Evolutionary conservation across 1,140 invertebrate species (phyloP).

Genomic region (Drosophila cardini): DNA sequence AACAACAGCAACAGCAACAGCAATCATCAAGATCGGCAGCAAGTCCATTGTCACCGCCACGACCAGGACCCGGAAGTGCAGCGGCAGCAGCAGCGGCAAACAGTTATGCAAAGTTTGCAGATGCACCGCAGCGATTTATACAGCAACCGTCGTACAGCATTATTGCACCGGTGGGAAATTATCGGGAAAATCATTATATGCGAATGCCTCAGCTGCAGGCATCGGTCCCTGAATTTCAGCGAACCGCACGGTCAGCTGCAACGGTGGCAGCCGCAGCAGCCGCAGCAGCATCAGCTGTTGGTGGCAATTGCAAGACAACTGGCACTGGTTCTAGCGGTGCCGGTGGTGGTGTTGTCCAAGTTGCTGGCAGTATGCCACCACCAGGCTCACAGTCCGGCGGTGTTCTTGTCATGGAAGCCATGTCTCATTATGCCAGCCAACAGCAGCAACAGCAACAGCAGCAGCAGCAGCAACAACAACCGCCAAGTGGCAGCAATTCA

Average conservation of each 20-base stretch:
- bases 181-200: conserved; percentile 77
- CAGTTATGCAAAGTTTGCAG: conserved; percentile 68
- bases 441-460: conserved; percentile 56
- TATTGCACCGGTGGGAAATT: conserved; percentile 64
- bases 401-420: conserved; percentile 72
- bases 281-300: conserved; percentile 16
- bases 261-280: conserved; percentile 35
- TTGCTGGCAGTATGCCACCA: conserved; percentile 43
- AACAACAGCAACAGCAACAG: conserved; percentile 68
- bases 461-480: conserved; percentile 35
- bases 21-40: conserved; percentile 75
- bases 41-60: conserved; percentile 81
- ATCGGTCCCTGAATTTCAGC: conserved; percentile 66
- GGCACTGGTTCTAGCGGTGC: conserved; percentile 10
- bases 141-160: conserved; percentile 66
- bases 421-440: conserved; percentile 68
- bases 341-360: conserved; percentile 62
- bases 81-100: conserved; percentile 63
- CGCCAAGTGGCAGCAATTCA: conserved; percentile 39
- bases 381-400: conserved; percentile 57
- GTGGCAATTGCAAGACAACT: neutral
- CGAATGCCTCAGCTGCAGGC: conserved; percentile 73
- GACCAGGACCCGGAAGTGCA: conserved; percentile 71
- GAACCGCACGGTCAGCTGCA: conserved; percentile 45
- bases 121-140: conserved; percentile 74